Evolutionary conservation across 2,797 vertebrate genomes (phyloP), one percentile per base, ranked within the genome.

Genomic region (Sphenodon punctatus): DNA sequence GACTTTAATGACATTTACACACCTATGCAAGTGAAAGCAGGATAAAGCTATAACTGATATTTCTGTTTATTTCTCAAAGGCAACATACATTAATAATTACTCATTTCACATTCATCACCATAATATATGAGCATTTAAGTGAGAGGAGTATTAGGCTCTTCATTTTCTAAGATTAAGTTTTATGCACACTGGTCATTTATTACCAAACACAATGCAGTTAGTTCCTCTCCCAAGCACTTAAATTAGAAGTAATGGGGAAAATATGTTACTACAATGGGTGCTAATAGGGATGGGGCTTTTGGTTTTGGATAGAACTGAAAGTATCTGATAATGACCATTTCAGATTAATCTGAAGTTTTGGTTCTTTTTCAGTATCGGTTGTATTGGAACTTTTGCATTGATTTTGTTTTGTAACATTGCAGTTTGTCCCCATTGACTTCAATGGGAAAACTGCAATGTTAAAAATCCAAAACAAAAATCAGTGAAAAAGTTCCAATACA

Each of bases 111-210:
- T 8, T 59, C 8, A 48, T 75, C 0, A 1, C 7, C 6, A 4
- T 3, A 2, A 3, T 67, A 48, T 65, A 25, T 38, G 30, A 75
- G 11, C 30, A 49, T 10, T 55, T 25, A 49, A 80, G 22, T 8
- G 36, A 64, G 10, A n/a, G 19, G 3, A 75, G 20, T 73, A 83
- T n/a, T 8, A 12, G 19, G 13, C 41, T 81, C 51, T 23, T 73
- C 19, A 46, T 79, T 73, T 79, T 65, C 38, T 61, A 59, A 6
- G 1, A 70, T 43, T 51, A 71, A 53, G 3, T 68, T 86, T 84
- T 51, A 55, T 10, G 15, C 78, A 14, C n/a, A 43, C 7, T 25
- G 23, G 14, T 41, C 4, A 55, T 59, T 65, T 73, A 51, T 12
- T 30, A 41, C 1, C 4, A 8, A 22, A 65, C 72, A 70, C 67